phyloP scores from a whole-genome alignment of 2,888 invertebrate genomes.

The Maniola hyperantus region DNA sequence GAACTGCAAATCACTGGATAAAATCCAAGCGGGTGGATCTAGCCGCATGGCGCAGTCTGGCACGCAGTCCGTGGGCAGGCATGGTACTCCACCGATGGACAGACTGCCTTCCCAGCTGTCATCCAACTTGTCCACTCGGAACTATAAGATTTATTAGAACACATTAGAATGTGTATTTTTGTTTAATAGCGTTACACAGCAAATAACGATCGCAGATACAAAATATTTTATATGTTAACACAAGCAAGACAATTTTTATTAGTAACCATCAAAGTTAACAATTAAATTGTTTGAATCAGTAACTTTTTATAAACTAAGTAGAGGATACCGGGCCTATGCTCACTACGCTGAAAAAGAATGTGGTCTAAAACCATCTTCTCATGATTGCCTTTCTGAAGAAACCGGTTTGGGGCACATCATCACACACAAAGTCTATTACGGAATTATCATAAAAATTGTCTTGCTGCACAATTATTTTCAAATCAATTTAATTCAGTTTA shows the following conservation, averaged over 20 bases:
- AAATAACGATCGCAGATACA: neutral
- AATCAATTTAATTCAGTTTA: too few relatives aligned
- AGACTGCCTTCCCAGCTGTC: constrained; percentile 90
- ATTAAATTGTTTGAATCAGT: too few relatives aligned
- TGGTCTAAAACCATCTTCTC: too few relatives aligned
- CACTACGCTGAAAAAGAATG: too few relatives aligned
- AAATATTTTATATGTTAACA: neutral
- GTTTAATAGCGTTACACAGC: neutral
- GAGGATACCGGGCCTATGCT: too few relatives aligned
- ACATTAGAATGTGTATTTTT: constrained; percentile 13
- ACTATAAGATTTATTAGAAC: constrained; percentile 63
- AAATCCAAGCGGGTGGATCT: constrained; percentile 90
- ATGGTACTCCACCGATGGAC: constrained; percentile 89
- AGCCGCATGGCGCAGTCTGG: constrained; percentile 89
- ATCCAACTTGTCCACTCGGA: constrained; percentile 88
- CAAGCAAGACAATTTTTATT: neutral
- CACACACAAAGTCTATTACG: too few relatives aligned
- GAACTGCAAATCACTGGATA: constrained; percentile 91
- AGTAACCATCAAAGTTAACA: neutral
- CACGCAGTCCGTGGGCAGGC: constrained; percentile 85
- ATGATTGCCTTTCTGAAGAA: too few relatives aligned
- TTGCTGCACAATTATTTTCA: too few relatives aligned
- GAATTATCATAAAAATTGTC: too few relatives aligned
- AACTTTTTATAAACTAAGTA: too few relatives aligned
- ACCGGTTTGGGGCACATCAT: too few relatives aligned